Evolutionary conservation across 1,140 invertebrate species (phyloP), one percentile per base, ranked within the genome.

Genomic region (Cydia amplana): DNA sequence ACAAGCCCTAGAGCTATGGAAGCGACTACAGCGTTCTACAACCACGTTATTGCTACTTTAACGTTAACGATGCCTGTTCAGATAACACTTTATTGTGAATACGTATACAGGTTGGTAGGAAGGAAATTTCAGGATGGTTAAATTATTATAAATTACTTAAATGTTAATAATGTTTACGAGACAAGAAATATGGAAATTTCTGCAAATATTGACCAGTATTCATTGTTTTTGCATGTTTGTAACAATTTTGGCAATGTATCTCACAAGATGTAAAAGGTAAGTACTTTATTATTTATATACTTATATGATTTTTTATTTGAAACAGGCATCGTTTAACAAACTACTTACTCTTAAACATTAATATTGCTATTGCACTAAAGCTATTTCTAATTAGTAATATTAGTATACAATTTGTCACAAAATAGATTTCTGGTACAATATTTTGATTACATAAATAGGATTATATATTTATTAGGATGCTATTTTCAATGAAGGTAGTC

Each of bases 11-110:
- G 77, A 75, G 75, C 70, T 65, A 80, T 83, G 83, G 76, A 79
- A 78, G 75, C 65, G 75, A 82, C 79, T 82, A 80, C 85, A 89
- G 86, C 84, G 87, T 86, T 85, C 65, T 82, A 74, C 72, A 60
- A 60, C 20, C 55, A 60, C 55, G 55, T 60, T 60, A 60, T 60
- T 60, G 55, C 55, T 60, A 60, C 55, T 23, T n/a, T 60, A 60
- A 23, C 55, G 55, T 23, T 23, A 60, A 60, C 55, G 55, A 60
- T 60, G 55, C 10, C 55, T 60, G 55, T 60, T 46, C 43, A 46
- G 43, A 16, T 10, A 16, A 16, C 9, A 40, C 36, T 1, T 46
- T 46, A 16, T 46, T 46, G 4, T 46, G 43, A 10, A 9, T 43
- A 43, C 0, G 14, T 14, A 14, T 43, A 43, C 1, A 43, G 43